Conservation (phyloP, 2,797 vertebrate genomes). For the Remorina albescens region DNA sequence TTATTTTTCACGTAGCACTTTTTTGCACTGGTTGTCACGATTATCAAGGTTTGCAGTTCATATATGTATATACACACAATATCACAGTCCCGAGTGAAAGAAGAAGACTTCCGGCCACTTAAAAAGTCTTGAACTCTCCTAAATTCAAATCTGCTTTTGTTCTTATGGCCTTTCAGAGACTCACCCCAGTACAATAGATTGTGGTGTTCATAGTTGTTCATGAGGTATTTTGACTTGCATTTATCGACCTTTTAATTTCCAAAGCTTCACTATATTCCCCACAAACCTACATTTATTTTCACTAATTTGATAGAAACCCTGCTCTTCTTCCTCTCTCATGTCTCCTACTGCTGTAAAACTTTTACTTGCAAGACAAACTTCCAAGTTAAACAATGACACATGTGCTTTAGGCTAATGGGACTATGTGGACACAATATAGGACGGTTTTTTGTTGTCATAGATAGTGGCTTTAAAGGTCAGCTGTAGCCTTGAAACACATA, state of each 20-base stretch:
- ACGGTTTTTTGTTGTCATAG: neutral
- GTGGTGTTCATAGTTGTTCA: neutral
- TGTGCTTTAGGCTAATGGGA: neutral
- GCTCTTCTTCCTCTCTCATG: neutral
- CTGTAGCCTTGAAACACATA: conserved; percentile 4
- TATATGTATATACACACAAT: too few species aligned
- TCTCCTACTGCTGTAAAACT: neutral
- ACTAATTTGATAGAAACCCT: neutral
- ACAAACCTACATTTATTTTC: neutral
- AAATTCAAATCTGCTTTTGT: neutral
- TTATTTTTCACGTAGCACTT: conserved; percentile 24
- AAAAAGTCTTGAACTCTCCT: neutral
- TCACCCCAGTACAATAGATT: neutral
- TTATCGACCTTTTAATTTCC: neutral
- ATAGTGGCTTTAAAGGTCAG: conserved; percentile 28
- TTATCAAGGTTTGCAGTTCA: conserved; percentile 11
- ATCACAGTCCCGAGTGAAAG: neutral
- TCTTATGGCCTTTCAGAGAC: neutral
- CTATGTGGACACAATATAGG: conserved; percentile 2
- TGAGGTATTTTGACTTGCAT: neutral
- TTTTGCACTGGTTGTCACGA: conserved; percentile 11
- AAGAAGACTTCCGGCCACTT: neutral
- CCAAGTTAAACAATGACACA: neutral
- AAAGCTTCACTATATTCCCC: neutral
- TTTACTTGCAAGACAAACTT: neutral